Conservation (phyloP, 2,113 vertebrate genomes). For the Propithecus coquereli region DNA sequence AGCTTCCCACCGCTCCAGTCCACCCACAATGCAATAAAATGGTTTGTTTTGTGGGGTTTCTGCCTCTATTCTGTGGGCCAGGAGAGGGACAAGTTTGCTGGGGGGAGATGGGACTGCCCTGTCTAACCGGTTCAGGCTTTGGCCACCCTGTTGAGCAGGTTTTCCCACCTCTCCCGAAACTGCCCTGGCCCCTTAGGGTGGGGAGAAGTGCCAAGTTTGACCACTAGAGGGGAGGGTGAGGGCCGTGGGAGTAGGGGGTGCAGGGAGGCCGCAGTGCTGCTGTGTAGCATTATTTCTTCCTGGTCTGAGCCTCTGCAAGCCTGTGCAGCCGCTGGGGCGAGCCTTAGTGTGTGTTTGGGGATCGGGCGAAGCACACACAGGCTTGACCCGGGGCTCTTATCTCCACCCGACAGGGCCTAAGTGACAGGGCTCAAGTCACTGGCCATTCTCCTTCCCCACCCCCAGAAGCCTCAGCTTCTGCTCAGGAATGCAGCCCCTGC, state of each 20-base stretch:
- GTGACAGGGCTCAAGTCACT: background rate
- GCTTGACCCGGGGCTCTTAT: background rate
- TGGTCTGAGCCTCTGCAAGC: background rate
- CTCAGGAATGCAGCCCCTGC: background rate
- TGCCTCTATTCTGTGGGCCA: slow-evolving; percentile 13
- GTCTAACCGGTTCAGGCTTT: slow-evolving; percentile 62
- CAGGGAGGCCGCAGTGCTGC: background rate
- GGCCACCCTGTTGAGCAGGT: slow-evolving; percentile 65
- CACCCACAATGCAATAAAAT: slow-evolving; percentile 34
- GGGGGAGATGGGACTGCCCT: background rate
- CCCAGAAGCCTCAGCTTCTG: background rate
- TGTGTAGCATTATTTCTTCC: background rate
- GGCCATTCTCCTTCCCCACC: background rate
- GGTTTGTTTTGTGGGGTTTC: slow-evolving; percentile 23
- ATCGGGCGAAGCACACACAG: rapidly evolving
- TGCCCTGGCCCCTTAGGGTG: slow-evolving; percentile 40
- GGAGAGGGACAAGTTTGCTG: background rate
- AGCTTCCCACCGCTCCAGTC: background rate
- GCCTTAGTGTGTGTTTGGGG: background rate
- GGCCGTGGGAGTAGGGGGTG: background rate
- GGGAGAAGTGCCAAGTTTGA: slow-evolving; percentile 47
- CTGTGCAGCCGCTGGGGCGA: background rate
- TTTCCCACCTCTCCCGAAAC: slow-evolving; percentile 67
- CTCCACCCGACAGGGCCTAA: background rate
- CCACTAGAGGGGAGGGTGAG: slow-evolving; percentile 36